Base-by-base conservation (phyloP, 2,888 invertebrate genomes). In the Pediacus dermestoides region DNA sequence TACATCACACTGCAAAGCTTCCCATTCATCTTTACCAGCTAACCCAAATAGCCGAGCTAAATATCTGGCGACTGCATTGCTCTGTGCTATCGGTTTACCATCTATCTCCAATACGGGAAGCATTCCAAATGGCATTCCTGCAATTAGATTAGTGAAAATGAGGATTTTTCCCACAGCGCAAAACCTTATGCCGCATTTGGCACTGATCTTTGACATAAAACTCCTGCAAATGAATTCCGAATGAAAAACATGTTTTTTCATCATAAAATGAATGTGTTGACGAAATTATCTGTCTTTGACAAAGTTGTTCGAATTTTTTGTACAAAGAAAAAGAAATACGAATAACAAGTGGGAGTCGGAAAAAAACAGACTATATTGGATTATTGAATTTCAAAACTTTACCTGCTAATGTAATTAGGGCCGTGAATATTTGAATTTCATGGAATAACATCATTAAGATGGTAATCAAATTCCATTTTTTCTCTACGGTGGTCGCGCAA, bases 71-170 rank as follows among this genome's bases (percentile, higher is more conserved):
- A 78, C 74, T 4, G 78, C 76, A 50, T 73, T 73, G 45, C 75
- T 75, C 51, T 78, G 77, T 18, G 73, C 71, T 22, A 75, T 67
- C 34, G 65, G 63, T 46, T 72, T 70, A n/a, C 76, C 78, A 52
- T 78, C 75, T 37, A 77, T 70, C 60, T 78, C 76, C 54, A 79
- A 57, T 13, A 77, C 73, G 1, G 79, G 79, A 27, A 78, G 62
- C 66, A 73, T 73, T 32, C 76, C 76, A 50, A 75, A 77, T 6
- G 77, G 77, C 61, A 72, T 73, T 34, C 64, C 77, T 78, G 61
- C 50, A 64, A 62, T 37, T 7, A 7, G 9, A 28, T 23, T 16
- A 34, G 6, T 18, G 12, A 4, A 16, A 4, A 21, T 13, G 15
- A 9, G 13, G 23, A 32, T 16, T 21, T 8, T 9, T 23, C 4